Percentiles rank a stretch among this genome's conserved stretches.
phyloP scores from a whole-genome alignment of 92 coral and sea anemone species.

The Pocillopora grandis region DNA sequence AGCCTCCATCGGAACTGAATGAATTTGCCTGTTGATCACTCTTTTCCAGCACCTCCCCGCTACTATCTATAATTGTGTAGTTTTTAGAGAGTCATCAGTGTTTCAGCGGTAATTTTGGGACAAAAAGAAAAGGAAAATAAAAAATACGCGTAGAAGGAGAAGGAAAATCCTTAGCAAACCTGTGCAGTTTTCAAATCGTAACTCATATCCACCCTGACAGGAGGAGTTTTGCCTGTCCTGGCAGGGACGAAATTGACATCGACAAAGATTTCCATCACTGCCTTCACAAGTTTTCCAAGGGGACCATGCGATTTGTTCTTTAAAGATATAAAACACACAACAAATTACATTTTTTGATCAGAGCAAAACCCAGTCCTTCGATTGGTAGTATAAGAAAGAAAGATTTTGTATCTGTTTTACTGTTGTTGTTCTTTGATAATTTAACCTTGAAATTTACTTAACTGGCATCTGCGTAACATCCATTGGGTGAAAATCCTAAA shows the following conservation, averaged over 20 bases:
- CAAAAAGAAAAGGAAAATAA: background rate
- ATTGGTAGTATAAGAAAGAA: too few species aligned
- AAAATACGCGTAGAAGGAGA: background rate
- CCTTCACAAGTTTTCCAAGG: constrained; percentile 70
- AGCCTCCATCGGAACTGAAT: too few species aligned
- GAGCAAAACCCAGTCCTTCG: background rate
- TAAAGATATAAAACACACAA: background rate
- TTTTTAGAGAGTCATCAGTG: background rate
- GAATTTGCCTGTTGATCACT: too few species aligned
- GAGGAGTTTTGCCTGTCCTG: constrained; percentile 47
- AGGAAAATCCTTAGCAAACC: constrained; percentile 42
- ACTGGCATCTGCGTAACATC: too few species aligned
- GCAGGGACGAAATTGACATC: constrained; percentile 78
- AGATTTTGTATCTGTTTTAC: too few species aligned
- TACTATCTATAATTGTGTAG: too few species aligned
- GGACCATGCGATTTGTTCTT: constrained; percentile 55
- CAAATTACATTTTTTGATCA: background rate
- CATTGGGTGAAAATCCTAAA: too few species aligned
- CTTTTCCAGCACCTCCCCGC: too few species aligned
- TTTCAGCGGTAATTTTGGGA: background rate
- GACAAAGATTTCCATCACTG: constrained; percentile 77
- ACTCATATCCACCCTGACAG: constrained; percentile 60
- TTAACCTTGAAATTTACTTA: too few species aligned
- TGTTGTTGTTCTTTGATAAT: too few species aligned
- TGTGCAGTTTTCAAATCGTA: constrained; percentile 81